Evolutionary conservation across 2,113 vertebrate species (phyloP), one percentile per base, ranked within the genome.

Genomic region (Trichechus manatus): DNA sequence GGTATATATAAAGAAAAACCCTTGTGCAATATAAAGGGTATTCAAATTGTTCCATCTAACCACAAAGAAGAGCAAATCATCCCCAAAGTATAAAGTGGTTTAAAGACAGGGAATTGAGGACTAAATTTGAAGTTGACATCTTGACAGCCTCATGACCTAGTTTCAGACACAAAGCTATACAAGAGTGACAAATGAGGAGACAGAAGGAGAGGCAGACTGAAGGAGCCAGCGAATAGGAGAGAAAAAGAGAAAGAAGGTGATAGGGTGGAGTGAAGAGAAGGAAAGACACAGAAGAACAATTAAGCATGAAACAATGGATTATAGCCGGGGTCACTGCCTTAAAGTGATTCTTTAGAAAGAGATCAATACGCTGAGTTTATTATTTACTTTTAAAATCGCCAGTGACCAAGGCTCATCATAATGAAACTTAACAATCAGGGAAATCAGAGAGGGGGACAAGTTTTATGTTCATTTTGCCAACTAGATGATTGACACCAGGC

Each of bases 121-220:
- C 96, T 98, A 96, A 97, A 98, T 98, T 95, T 97, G 96, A 96
- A 96, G 88, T 92, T 97, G 97, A 98, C 97, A 97, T 97, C 92
- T 95, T 97, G 96, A 98, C 95, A 94, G 94, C 39, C 75, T 89
- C 86, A 56, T 97, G 98, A 98, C 97, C 98, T 98, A 97, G 96
- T 98, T 98, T 97, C 88, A 93, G 79, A 89, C 95, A 66, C 33
- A 90, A 64, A 96, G 64, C 82, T 97, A 17, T 33, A 61, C 61
- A 87, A 81, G 90, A 94, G 53, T 91, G 94, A 97, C 90, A 97
- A 94, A 87, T 5, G 61, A 86, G 61, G n/a, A 20, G 31, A 82
- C 50, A 27, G 33, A 36, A 83, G 42, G 74, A 92, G 15, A 93
- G 9, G 61, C 23, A 50, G 82, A 87, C 39, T 44, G 81, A 74